Conservation (phyloP, 2,797 vertebrate species). For the Phoebastria nigripes region DNA sequence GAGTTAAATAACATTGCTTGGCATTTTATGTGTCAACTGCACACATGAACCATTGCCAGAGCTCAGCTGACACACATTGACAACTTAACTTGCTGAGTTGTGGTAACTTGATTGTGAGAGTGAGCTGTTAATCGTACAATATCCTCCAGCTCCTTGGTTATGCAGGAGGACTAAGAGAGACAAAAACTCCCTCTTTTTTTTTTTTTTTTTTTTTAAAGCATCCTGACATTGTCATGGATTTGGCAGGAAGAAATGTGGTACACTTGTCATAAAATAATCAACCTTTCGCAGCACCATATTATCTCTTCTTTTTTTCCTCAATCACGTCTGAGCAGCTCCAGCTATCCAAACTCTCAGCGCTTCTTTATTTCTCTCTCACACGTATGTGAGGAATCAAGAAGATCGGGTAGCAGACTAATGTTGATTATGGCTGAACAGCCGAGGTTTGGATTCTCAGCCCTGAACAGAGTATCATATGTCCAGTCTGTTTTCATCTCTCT, state of each 20-base stretch:
- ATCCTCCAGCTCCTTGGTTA: background rate
- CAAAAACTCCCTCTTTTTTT: background rate
- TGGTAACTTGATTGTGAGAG: background rate
- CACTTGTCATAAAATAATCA: background rate
- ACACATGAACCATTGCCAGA: background rate
- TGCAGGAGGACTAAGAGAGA: background rate
- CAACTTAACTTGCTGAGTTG: background rate
- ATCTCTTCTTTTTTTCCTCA: rapidly evolving
- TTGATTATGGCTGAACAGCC: background rate
- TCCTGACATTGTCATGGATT: background rate
- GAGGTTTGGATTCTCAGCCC: background rate
- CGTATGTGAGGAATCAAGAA: background rate
- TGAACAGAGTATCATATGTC: background rate
- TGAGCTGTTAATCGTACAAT: background rate
- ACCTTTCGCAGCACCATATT: background rate
- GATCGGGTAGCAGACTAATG: background rate
- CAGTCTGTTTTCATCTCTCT: background rate
- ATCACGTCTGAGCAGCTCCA: background rate
- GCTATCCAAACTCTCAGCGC: background rate
- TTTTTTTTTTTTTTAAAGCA: background rate
- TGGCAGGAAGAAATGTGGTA: background rate
- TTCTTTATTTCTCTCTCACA: background rate
- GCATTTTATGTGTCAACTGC: background rate
- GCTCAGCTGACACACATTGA: background rate
- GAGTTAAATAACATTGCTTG: background rate